Evolutionary conservation across 1,140 invertebrate genomes (phyloP), one percentile per base, ranked within the genome.

Genomic region (Drosophila fuyamai): DNA sequence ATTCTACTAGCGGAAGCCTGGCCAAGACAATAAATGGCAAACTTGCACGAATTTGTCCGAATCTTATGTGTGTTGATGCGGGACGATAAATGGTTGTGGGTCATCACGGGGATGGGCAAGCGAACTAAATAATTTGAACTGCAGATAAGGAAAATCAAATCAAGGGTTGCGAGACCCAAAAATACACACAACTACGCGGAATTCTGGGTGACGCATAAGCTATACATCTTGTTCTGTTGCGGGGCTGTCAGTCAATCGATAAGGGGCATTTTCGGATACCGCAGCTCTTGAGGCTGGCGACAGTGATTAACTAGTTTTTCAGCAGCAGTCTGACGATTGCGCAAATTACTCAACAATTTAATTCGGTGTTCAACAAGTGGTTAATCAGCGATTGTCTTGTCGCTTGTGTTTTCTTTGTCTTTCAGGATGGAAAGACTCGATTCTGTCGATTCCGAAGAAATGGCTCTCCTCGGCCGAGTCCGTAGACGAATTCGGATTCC

Each of bases 371-470:
- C 29, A 82, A 79, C 62, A 73, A 70, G 46, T 62, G 41, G 71
- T 75, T 88, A 79, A 73, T 79, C 83, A 79, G 63, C 59, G 62
- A 78, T 66, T 29, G 50, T 68, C 23, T 50, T 43, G n/a, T 47
- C 70, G 44, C 50, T 48, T 44, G 48, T 40, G 47, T 66, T 67
- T 65, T 72, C 55, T 59, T 62, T 62, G 53, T 68, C 51, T 81
- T 90, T 67, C 77, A 91, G 95, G 94, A 95, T 95, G 95, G 95
- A 93, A 93, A 67, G 95, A 95, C 77, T 95, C 95, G 13, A 91
- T 95, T 75, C 90, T 95, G 54, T 94, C 95, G 9, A 92, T 95
- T 80, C 95, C 95, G 50, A 95, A 95, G 91, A 94, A 94, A 91
- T 95, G 94, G 93, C 93, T 96, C 70, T 95, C 95, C 80, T 94